These are phyloP conservation scores for Acipenser transmontanus DNA, from an alignment of 2,797 vertebrate genomes.

Conservation along the genomic window DNA sequence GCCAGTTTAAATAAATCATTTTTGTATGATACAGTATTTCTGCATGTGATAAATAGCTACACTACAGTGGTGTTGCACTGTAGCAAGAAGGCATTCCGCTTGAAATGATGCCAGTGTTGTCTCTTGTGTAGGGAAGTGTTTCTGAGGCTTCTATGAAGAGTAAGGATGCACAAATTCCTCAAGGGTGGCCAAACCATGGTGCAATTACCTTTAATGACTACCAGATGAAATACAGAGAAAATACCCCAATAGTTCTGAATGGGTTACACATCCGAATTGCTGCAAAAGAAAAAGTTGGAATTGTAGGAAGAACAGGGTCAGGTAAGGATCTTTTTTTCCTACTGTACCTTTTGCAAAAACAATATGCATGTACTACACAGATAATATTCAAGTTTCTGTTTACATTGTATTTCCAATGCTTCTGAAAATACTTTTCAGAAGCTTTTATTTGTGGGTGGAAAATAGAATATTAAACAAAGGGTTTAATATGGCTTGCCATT, in stretches of 20 bases:
- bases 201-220: conserved; percentile 67
- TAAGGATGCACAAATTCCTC: conserved; percentile 38
- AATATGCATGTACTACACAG: too few relatives aligned
- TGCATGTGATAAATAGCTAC: neutral
- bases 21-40: neutral
- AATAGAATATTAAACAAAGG: too few relatives aligned
- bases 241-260: conserved; percentile 62
- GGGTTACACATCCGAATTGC: conserved; percentile 53
- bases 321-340: conserved; percentile 43
- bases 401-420: too few relatives aligned
- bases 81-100: too few relatives aligned
- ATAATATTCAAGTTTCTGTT: too few relatives aligned
- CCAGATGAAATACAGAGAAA: conserved; percentile 68
- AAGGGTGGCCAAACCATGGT: conserved; percentile 57
- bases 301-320: conserved; percentile 72
- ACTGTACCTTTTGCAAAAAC: too few relatives aligned
- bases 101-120: conserved; percentile 1
- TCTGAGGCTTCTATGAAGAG: conserved; percentile 51
- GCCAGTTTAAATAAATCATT: neutral
- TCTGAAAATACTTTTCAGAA: neutral
- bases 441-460: conserved; percentile 9
- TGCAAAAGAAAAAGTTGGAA: conserved; percentile 66
- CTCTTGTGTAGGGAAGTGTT: conserved; percentile 46
- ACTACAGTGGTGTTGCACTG: too few relatives aligned
- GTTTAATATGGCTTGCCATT: neutral